Percentiles rank a stretch among this genome's conserved stretches.
Evolutionary conservation across 2,113 vertebrate species (phyloP).

Genomic region (Orientallactaga bullata): DNA sequence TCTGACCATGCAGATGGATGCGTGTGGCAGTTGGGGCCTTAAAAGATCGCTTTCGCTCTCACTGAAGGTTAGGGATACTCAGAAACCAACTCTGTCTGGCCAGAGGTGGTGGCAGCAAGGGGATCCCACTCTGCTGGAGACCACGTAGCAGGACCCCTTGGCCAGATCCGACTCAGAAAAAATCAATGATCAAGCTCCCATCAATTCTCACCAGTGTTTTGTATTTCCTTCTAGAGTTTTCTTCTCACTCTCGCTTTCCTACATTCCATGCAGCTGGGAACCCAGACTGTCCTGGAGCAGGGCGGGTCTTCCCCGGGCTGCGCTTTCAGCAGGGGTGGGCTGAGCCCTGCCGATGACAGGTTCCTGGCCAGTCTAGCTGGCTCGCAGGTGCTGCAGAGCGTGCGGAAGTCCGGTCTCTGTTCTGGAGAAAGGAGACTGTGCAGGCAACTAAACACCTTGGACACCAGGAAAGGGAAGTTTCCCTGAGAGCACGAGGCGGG

Average conservation of each 20-base stretch:
- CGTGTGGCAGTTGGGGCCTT: fast-evolving
- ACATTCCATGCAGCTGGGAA: too few species aligned
- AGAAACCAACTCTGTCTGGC: background rate
- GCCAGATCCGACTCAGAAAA: background rate
- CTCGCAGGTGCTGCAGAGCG: background rate
- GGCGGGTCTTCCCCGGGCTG: too few species aligned
- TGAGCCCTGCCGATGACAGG: too few species aligned
- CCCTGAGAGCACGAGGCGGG: fast-evolving
- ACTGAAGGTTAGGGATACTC: background rate
- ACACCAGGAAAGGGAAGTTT: background rate
- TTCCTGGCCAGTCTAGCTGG: too few species aligned
- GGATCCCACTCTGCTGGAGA: fast-evolving
- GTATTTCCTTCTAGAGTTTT: background rate
- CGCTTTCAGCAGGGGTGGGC: too few species aligned
- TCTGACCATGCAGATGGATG: fast-evolving
- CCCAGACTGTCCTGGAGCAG: too few species aligned
- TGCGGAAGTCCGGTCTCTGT: background rate
- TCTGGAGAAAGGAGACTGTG: fast-evolving
- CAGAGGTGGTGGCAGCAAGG: background rate
- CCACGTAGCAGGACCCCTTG: fast-evolving
- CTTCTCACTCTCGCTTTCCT: background rate
- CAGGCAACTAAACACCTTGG: fast-evolving
- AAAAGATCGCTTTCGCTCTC: background rate
- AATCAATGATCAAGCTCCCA: background rate
- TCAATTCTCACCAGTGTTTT: background rate